Evolutionary conservation across 2,888 invertebrate genomes (phyloP), one percentile per base, ranked within the genome.

Genomic region (Julus scandinavius): DNA sequence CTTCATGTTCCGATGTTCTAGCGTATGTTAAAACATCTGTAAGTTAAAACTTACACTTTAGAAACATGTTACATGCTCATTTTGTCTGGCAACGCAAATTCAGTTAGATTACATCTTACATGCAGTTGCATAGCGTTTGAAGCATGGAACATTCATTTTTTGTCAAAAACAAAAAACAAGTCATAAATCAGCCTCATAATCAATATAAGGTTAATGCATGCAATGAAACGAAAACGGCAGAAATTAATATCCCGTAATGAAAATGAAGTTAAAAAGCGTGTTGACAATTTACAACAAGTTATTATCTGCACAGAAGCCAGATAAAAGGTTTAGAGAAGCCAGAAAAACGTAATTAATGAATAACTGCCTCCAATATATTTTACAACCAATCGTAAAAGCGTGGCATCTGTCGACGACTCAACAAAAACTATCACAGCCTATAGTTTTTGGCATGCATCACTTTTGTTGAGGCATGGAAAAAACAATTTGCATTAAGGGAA

Each of bases 331-430:
- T 72, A 20, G 72, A 72, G 72, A 72, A 72, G 29, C 72, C 72
- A 72, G 38, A 80, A 80, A 80, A 80, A 80, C 38, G 80, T 38
- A 80, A 80, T 80, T 80, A 80, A 80, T 80, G 80, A 80, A 80
- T 80, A 80, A 80, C 38, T 80, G 80, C 80, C 80, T 29, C 80
- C 80, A 3, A 80, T 80, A 80, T 80, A 38, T 80, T 80, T 80
- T 80, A 80, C 80, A 38, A 80, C 29, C 38, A 80, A 80, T 80
- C 80, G 80, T 80, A 80, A 80, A 80, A 80, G 80, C 38, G 0
- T 29, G 80, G 80, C 80, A 38, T 80, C 80, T 80, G 80, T 38
- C 13, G 80, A 80, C 38, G 3, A 29, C 29, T 38, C n/a, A n/a
- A n/a, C 7, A 15, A 80, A 80, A 80, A 38, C 13, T 7, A 72